Base-by-base conservation (phyloP, 2,797 vertebrate genomes). In the Lacerta bilineata region DNA sequence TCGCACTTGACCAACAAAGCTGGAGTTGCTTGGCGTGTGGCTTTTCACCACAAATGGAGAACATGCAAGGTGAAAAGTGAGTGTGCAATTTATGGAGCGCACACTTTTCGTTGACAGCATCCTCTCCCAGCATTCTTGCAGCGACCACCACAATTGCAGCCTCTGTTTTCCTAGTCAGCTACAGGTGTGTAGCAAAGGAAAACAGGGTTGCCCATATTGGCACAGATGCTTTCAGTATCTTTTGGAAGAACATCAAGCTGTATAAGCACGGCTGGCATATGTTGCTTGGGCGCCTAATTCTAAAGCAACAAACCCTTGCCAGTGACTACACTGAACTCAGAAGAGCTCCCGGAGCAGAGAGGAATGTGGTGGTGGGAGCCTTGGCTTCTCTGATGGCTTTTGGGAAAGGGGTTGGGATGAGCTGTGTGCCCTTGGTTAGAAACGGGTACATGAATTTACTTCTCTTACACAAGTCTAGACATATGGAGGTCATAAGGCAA, bases 401-500 rank as follows among this genome's bases (percentile, higher is more conserved):
- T 91, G 87, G 90, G 86, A 87, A 86, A 92, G 91, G 86, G 75
- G 91, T 86, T 80, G 72, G 88, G 85, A 75, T 18, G 36, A 93
- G 85, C 89, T 87, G 75, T 86, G 78, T 79, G 55, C 85, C 61
- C 72, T 27, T 76, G 83, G 87, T 88, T 93, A 83, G 50, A 41
- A 36, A 85, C 88, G 76, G 92, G 72, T 80, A 88, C 82, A 88
- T 92, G 59, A 89, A 91, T 90, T 92, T 89, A 93, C 93, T 92
- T 81, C 75, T 87, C 64, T 94, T 94, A 88, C 64, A 95, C 91
- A 69, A 93, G 93, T 88, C 88, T 88, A 96, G 93, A 95, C 83
- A 68, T 88, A 90, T 0, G 90, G 92, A 93, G 93, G 85, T 90
- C 87, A 91, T 87, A 85, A 91, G 85, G 93, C 91, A 88, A 83